phyloP scores from a whole-genome alignment of 2,113 vertebrate genomes.

The Muntiacus muntjak region DNA sequence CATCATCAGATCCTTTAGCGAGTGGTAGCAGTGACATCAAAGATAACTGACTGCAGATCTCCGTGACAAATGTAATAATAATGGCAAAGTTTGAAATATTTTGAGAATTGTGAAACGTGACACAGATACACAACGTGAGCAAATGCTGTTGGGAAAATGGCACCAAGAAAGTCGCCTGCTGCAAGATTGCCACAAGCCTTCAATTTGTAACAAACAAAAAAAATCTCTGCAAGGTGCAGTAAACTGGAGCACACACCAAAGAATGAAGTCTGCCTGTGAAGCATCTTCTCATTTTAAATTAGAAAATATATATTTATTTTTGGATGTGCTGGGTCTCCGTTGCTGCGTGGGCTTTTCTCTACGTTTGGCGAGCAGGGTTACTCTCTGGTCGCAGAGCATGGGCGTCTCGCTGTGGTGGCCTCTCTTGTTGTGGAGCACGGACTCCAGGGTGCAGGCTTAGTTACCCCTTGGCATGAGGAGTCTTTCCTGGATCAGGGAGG shows the following conservation, averaged over 20 bases:
- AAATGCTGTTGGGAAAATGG: not conserved
- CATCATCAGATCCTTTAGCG: not conserved
- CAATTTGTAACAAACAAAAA: not conserved
- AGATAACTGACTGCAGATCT: not conserved
- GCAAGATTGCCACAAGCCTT: not conserved
- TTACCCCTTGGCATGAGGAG: not conserved
- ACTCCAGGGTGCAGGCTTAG: not conserved
- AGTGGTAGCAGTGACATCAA: not conserved
- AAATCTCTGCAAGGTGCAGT: not conserved
- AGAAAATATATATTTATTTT: not conserved
- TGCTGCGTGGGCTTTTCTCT: not conserved
- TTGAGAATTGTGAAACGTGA: not conserved
- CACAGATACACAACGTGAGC: not conserved
- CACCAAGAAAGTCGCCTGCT: rapidly evolving
- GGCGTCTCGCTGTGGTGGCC: rapidly evolving
- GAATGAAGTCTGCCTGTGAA: not conserved
- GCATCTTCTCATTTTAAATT: not conserved
- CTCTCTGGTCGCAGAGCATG: rapidly evolving
- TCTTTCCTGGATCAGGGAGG: not conserved
- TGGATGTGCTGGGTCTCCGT: not conserved
- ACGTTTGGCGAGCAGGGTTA: rapidly evolving
- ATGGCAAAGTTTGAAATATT: not conserved
- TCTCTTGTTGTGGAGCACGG: not conserved
- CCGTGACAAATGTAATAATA: not conserved
- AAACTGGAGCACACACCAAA: not conserved